A percentile compares a stretch with the other conserved stretches of the same genome.
Conservation (phyloP, 2,797 vertebrate species). For the Manis pentadactyla region DNA sequence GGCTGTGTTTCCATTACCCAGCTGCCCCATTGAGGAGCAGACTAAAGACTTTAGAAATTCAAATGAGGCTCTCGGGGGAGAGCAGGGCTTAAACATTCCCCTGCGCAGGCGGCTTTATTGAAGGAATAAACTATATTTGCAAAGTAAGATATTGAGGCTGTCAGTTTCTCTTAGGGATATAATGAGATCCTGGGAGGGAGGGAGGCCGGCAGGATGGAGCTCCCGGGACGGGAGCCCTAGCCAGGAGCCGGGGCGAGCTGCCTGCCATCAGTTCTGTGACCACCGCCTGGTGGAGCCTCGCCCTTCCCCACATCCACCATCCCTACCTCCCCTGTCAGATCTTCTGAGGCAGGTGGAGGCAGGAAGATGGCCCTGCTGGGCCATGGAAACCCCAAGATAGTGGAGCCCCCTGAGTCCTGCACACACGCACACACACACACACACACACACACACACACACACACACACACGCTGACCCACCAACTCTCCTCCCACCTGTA, state of each 20-base stretch:
- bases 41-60: constrained; percentile 82
- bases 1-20: constrained; percentile 66
- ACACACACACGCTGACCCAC: not conserved
- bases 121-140: constrained; percentile 85
- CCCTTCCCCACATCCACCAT: not conserved
- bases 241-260: not conserved
- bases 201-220: constrained; percentile 26
- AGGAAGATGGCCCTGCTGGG: not conserved
- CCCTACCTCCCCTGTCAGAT: not conserved
- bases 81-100: constrained; percentile 78
- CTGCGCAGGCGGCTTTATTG: constrained; percentile 80
- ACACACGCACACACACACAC: not conserved
- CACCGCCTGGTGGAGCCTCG: not conserved
- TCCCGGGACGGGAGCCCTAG: constrained; percentile 42
- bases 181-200: constrained; percentile 82
- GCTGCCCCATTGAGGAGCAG: constrained; percentile 71
- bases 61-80: constrained; percentile 76
- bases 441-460: not conserved
- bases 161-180: constrained; percentile 84
- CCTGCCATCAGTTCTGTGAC: not conserved
- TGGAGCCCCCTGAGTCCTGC: not conserved
- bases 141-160: constrained; percentile 84
- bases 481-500: not conserved
- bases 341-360: not conserved
- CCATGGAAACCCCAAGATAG: not conserved